Evolutionary conservation across 2,797 vertebrate species (phyloP).

Genomic region (Anniella stebbinsi): DNA sequence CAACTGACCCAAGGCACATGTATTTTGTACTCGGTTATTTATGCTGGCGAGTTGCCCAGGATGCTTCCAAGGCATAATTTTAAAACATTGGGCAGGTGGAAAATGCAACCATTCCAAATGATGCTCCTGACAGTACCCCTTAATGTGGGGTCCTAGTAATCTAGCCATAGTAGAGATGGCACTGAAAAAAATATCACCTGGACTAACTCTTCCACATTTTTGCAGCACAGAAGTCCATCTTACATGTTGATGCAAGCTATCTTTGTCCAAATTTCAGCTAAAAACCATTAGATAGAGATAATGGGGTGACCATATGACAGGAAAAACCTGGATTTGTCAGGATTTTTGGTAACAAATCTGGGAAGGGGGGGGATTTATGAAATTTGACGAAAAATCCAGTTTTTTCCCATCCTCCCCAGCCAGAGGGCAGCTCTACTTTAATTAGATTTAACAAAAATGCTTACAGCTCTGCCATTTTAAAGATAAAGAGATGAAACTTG

Average conservation of each 20-base stretch:
- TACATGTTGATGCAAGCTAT: too few species aligned
- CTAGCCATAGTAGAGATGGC: neutral
- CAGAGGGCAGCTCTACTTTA: too few species aligned
- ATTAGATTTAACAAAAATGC: too few species aligned
- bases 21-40: neutral
- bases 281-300: too few species aligned
- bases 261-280: neutral
- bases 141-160: neutral
- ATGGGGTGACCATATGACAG: too few species aligned
- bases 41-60: neutral
- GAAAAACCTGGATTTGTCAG: too few species aligned
- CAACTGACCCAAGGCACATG: neutral
- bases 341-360: too few species aligned
- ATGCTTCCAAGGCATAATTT: neutral
- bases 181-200: neutral
- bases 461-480: too few species aligned
- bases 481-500: too few species aligned
- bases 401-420: too few species aligned
- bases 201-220: neutral
- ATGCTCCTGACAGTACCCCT: neutral
- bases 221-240: neutral
- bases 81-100: neutral
- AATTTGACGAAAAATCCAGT: too few species aligned
- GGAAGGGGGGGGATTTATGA: too few species aligned
- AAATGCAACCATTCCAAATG: neutral